Base-by-base conservation (phyloP, 2,797 vertebrate genomes). In the Rhynchotus rufescens region DNA sequence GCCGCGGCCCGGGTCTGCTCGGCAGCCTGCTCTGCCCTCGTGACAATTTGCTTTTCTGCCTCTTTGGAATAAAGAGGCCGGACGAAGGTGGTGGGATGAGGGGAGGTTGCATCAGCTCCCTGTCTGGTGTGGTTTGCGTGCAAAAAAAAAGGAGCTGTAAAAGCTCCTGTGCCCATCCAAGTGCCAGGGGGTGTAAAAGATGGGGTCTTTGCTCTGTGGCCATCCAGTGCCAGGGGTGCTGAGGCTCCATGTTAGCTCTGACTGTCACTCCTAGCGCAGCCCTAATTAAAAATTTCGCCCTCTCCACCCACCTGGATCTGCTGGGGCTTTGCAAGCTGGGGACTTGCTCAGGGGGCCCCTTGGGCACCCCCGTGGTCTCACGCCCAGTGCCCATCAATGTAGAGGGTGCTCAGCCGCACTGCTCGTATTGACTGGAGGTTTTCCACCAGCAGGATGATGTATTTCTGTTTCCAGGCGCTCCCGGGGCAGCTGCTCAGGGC, bases 111-210 rank as follows among this genome's bases (percentile, higher is more conserved):
- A 60, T n/a, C 25, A 65, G 45, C 9, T 21, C 15, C 5, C 7
- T 4, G 30, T 19, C 49, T 51, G 25, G 22, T 9, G 2, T 0
- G 3, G n/a, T 10, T 64, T 7, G 2, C 1, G 0, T 11, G 8
- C 49, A 44, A n/a, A 80, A 15, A 52, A 2, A 11, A 13, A 49
- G 23, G 7, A 80, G 22, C 72, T 57, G 30, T 28, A 4, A 26
- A 34, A 12, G 20, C 77, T 34, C 25, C 1, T 1, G 40, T 20
- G 4, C 64, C 10, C n/a, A n/a, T n/a, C n/a, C n/a, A n/a, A n/a
- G n/a, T n/a, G n/a, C n/a, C n/a, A n/a, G n/a, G n/a, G n/a, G n/a
- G n/a, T n/a, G n/a, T n/a, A n/a, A n/a, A 73, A 22, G 14, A 1
- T 0, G 4, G 5, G 4, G 1, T 59, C 57, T 45, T 72, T 2